Conservation (phyloP, 2,113 vertebrate species). For the Pteropus alecto region DNA sequence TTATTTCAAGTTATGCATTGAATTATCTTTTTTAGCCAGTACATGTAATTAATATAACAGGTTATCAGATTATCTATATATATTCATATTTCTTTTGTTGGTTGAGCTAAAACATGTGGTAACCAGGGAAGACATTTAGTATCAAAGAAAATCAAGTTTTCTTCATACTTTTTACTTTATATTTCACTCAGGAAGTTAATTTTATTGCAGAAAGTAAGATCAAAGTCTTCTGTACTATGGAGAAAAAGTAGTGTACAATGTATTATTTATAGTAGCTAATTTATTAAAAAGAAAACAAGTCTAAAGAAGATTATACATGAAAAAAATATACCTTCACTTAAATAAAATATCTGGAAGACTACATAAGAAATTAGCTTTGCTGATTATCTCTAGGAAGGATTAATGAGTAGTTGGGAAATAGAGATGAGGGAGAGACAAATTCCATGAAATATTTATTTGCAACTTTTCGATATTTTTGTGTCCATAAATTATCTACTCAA, state of each 20-base stretch:
- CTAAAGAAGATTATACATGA: not conserved
- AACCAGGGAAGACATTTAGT: not conserved
- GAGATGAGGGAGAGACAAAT: not conserved
- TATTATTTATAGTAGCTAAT: not conserved
- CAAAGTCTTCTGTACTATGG: not conserved
- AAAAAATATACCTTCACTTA: not conserved
- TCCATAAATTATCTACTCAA: not conserved
- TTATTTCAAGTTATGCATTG: not conserved
- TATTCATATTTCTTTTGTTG: not conserved
- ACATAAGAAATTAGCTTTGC: not conserved
- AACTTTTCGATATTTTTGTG: not conserved
- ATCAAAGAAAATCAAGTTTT: not conserved
- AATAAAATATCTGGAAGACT: not conserved
- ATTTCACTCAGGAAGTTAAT: not conserved
- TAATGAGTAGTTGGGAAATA: not conserved
- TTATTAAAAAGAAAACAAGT: not conserved
- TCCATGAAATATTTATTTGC: not conserved
- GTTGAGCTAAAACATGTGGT: not conserved
- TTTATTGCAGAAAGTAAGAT: not conserved
- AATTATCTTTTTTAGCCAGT: not conserved
- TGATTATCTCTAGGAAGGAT: not conserved
- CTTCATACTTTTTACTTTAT: not conserved
- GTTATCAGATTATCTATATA: not conserved
- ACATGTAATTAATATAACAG: not conserved
- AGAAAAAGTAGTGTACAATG: accelerated